Evolutionary conservation across 2,113 vertebrate genomes (phyloP).

Genomic region (Tragelaphus imberbis): DNA sequence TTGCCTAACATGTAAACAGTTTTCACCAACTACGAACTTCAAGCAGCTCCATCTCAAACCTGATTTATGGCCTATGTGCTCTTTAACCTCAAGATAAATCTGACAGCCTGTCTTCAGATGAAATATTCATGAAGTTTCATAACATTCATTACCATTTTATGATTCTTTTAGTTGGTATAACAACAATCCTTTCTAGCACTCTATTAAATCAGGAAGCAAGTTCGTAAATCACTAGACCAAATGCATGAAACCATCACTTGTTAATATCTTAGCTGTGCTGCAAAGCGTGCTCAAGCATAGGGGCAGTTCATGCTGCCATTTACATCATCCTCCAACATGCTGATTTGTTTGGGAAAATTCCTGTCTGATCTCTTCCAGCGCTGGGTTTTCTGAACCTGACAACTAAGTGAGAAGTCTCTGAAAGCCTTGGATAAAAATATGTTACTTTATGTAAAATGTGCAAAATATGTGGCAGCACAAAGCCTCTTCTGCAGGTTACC

Average conservation of each 20-base stretch:
- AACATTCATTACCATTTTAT: constrained; percentile 82
- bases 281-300: constrained; percentile 58
- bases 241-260: constrained; percentile 68
- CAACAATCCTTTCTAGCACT: constrained; percentile 76
- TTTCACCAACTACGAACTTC: constrained; percentile 35
- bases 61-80: constrained; percentile 71
- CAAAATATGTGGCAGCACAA: background rate
- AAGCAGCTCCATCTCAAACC: background rate
- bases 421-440: constrained; percentile 23
- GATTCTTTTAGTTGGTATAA: constrained; percentile 82
- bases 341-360: constrained; percentile 62
- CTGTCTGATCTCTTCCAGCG: background rate
- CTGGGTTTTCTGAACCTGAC: constrained; percentile 52
- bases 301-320: constrained; percentile 59
- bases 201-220: constrained; percentile 79
- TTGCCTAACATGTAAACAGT: constrained; percentile 35
- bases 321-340: constrained; percentile 20
- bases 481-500: background rate
- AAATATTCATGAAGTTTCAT: constrained; percentile 83
- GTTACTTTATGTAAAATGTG: background rate
- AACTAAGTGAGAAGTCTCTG: constrained; percentile 29
- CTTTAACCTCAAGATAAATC: constrained; percentile 75
- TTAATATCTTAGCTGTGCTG: constrained; percentile 66
- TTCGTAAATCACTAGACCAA: constrained; percentile 78
- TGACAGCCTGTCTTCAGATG: constrained; percentile 73